Evolutionary conservation across 2,888 invertebrate genomes (phyloP).

Genomic region (Standfussiana lucernea): DNA sequence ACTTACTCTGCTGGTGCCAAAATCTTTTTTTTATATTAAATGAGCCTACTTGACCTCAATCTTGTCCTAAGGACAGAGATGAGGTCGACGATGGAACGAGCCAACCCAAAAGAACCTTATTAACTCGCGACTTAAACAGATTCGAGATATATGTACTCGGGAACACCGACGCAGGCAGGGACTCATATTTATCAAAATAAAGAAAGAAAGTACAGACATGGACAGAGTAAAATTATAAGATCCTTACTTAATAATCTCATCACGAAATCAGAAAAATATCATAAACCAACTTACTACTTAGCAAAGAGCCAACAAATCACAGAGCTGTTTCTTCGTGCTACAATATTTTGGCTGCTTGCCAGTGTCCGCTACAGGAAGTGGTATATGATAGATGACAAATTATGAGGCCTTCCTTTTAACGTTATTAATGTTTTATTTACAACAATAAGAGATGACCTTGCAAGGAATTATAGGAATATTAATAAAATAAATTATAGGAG

Average conservation of each 20-base stretch:
- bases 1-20: neutral
- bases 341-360: constrained; percentile 42
- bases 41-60: no score
- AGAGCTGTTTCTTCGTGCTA: constrained; percentile 22
- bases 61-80: no score
- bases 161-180: no score
- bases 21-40: no score
- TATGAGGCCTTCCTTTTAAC: constrained; percentile 29
- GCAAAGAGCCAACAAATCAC: constrained; percentile 31
- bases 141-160: no score
- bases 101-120: no score
- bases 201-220: neutral
- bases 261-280: constrained; percentile 30
- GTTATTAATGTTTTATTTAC: constrained; percentile 30
- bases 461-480: constrained; percentile 1
- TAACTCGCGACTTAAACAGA: no score
- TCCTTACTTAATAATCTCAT: neutral
- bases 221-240: neutral
- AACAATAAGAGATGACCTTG: constrained; percentile 1
- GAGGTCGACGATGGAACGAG: no score
- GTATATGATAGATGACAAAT: constrained; percentile 45
- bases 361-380: constrained; percentile 30
- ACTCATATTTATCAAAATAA: neutral
- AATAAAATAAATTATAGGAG: no score
- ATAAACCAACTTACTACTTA: neutral